phyloP scores from a whole-genome alignment of 2,113 vertebrate species.

The Jacana jacana region DNA sequence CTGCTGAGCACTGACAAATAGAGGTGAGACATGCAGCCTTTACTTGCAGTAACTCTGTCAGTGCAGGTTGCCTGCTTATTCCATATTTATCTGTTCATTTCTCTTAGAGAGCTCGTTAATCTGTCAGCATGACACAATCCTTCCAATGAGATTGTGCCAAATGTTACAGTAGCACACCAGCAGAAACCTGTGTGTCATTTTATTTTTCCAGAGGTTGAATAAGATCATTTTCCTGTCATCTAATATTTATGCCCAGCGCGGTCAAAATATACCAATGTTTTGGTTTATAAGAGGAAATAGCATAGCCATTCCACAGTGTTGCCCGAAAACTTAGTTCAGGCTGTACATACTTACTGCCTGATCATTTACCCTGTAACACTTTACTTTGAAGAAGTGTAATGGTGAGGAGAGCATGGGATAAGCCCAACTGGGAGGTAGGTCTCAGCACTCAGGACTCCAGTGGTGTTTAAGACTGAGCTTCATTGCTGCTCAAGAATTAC shows the following conservation, averaged over 20 bases:
- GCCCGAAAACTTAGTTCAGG: constrained; percentile 14
- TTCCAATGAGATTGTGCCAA: constrained; percentile 39
- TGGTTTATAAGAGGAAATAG: not conserved
- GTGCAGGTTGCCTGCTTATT: constrained; percentile 25
- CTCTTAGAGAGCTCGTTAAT: constrained; percentile 22
- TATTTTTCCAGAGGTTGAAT: constrained; percentile 29
- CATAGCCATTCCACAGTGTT: not conserved
- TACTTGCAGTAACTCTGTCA: constrained; percentile 30
- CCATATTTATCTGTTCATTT: not conserved
- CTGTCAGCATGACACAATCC: constrained; percentile 16
- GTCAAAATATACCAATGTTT: not conserved
- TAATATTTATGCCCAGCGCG: not conserved
- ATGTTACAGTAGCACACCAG: constrained; percentile 15
- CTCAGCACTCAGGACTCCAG: constrained; percentile 5
- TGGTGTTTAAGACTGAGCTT: constrained; percentile 62
- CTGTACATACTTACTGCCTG: not conserved
- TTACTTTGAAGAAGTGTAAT: not conserved
- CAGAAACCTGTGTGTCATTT: not conserved
- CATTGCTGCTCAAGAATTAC: constrained; percentile 71
- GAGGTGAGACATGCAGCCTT: not conserved
- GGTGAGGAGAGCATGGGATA: not conserved
- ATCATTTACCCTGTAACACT: not conserved
- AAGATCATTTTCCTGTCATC: constrained; percentile 35
- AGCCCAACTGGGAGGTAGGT: not conserved
- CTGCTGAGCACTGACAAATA: constrained; percentile 3